Base-by-base conservation (phyloP, 1,140 invertebrate species). In the Drosophila nikananu region DNA sequence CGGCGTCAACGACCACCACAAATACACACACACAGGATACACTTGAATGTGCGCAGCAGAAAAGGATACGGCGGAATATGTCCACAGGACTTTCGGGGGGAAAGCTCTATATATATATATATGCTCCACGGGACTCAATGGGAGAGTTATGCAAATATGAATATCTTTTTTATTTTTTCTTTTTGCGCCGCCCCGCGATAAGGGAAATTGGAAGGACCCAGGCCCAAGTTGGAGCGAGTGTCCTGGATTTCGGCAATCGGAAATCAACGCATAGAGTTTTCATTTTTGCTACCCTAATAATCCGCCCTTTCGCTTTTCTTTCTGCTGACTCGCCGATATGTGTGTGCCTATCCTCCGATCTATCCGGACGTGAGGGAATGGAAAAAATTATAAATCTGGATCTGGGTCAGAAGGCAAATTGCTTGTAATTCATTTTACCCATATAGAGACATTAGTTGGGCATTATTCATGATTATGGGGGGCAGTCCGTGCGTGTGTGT, bases 101-200 rank as follows among this genome's bases (percentile, higher is more conserved):
- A 71, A 25, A 42, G 35, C 41, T 41, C 51, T 41, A 27, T 27
- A 27, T 27, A 21, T 42, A 57, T 57, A 6, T 52, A 39, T 68
- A 32, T 46, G 74, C 72, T 54, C 54, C 74, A 76, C 74, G 51
- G 64, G 65, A 77, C 52, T 59, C 76, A 54, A 58, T 62, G 65
- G 58, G 27, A 78, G 66, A 49, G 64, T 71, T 78, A 78, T 78
- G 76, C 76, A 78, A 78, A 78, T 79, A 78, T 78, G 59, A 78
- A 79, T 55, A 37, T 54, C 32, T 48, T 61, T 59, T 32, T 27
- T 35, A 4, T 19, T 25, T 17, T 32, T 54, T 51, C 7, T 51
- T 21, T 51, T 32, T 19, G 54, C 27, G 17, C 15, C 15, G 21
- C 49, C 64, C 12, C 19, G n/a, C 41, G 70, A 73, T 75, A 75